Base-by-base conservation (phyloP, 2,113 vertebrate species). In the Salvelinus namaycush region DNA sequence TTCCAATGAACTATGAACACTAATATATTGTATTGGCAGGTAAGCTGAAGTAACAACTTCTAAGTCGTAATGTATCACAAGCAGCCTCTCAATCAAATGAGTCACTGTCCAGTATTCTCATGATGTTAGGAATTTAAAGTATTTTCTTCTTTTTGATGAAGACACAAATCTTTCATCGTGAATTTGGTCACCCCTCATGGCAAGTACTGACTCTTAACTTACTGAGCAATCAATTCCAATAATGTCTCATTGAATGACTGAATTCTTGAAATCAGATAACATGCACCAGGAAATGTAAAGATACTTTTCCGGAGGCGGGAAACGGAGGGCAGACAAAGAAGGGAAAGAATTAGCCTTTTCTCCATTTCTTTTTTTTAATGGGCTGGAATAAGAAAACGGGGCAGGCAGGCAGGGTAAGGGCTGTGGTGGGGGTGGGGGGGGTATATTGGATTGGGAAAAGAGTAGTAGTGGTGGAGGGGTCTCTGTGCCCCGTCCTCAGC, bases 381-480 rank as follows among this genome's bases (percentile, higher is more conserved):
- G 82, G 76, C 80, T 69, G 79, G 87, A 87, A 80, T 79, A 87
- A 70, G 51, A 86, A 83, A 83, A 77, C 72, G 34, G 62, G 76
- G 59, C 20, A 16, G 39, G 27, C 18, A 44, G 73, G 27, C 18
- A 44, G 73, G 73, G 31, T 13, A 67, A 80, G 84, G 78, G 80
- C 13, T 54, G 27, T 24, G 72, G 76, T 77, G 31, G 31, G 31
- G 31, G 31, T 6, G 29, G 3, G 29, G 29, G 70, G 72, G 81
- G 80, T 68, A 85, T 65, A 66, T 78, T 66, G 73, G 82, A 76
- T n/a, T 71, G 86, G 83, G 84, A 84, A 44, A 57, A 22, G 75
- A 76, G 76, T 79, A 70, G 79, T 89, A 73, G 74, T 79, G 87
- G 88, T 86, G 86, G 81, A 82, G 82, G 88, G 77, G 86, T 76